A percentile compares a stretch with the other conserved stretches of the same genome.
Evolutionary conservation across 1,140 invertebrate species (phyloP).

Genomic region (Eupeodes corollae): DNA sequence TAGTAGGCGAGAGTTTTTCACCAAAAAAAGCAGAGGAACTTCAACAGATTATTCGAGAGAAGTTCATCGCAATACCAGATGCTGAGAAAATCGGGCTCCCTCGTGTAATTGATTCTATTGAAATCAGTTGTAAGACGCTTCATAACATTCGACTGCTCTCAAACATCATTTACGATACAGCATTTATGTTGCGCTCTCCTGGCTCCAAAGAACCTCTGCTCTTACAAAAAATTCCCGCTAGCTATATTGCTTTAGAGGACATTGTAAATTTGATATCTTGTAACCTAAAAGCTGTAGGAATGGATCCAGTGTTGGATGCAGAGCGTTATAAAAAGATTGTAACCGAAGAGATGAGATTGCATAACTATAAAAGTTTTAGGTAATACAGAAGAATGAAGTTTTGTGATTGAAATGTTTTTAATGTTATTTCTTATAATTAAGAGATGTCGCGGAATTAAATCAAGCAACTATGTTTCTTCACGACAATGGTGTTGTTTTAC

Average conservation of each 20-base stretch:
- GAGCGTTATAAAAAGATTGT: slow-evolving; percentile 71
- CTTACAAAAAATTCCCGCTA: slow-evolving; percentile 90
- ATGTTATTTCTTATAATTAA: slow-evolving; percentile 41
- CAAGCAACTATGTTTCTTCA: slow-evolving; percentile 94
- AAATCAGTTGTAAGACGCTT: slow-evolving; percentile 74
- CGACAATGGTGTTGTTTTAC: slow-evolving; percentile 94
- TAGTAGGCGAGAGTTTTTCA: slow-evolving; percentile 59
- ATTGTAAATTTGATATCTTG: slow-evolving; percentile 69
- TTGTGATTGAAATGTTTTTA: neutral
- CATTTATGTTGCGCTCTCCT: slow-evolving; percentile 79
- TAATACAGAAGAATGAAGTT: neutral
- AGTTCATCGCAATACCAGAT: slow-evolving; percentile 87
- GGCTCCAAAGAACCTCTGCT: slow-evolving; percentile 83
- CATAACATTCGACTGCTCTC: slow-evolving; percentile 87
- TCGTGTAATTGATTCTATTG: slow-evolving; percentile 83
- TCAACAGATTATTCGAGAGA: slow-evolving; percentile 78
- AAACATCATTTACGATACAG: slow-evolving; percentile 88
- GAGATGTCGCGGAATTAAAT: slow-evolving; percentile 82
- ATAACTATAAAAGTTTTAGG: slow-evolving; percentile 39
- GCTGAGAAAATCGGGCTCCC: slow-evolving; percentile 93
- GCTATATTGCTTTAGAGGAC: slow-evolving; percentile 89
- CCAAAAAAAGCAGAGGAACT: slow-evolving; percentile 65
- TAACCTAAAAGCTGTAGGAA: slow-evolving; percentile 50
- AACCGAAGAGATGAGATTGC: slow-evolving; percentile 54
- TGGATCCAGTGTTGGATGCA: slow-evolving; percentile 80